phyloP scores from a whole-genome alignment of 2,888 invertebrate species.

The Andrena praecox region DNA sequence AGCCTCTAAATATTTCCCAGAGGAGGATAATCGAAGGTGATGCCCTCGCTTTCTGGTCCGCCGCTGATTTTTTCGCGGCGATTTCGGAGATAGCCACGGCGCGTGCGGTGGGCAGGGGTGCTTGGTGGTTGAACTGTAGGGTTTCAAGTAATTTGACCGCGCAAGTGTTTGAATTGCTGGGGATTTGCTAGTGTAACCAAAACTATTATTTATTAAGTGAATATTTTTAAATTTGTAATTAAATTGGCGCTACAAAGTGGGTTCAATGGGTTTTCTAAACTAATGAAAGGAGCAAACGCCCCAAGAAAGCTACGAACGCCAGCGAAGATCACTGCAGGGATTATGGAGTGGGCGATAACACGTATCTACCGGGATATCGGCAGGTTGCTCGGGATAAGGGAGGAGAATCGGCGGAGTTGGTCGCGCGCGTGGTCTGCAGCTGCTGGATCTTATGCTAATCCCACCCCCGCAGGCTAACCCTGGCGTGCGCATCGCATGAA shows the following conservation, averaged over 20 bases:
- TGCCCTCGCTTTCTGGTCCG: not conserved
- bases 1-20: slow-evolving; percentile 48
- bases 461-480: slow-evolving; percentile 78
- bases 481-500: slow-evolving; percentile 76
- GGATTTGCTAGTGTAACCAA: too few species aligned
- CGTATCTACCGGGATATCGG: slow-evolving; percentile 9
- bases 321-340: not conserved
- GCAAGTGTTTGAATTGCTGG: too few species aligned
- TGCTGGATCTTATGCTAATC: slow-evolving; percentile 83
- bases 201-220: too few species aligned
- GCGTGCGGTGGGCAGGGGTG: not conserved
- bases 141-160: too few species aligned
- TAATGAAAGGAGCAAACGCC: too few species aligned
- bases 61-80: slow-evolving; percentile 1
- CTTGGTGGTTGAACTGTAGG: not conserved
- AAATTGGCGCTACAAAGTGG: too few species aligned
- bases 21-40: slow-evolving; percentile 29
- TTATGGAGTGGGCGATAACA: not conserved
- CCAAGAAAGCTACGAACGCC: not conserved
- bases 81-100: not conserved
- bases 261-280: too few species aligned
- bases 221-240: too few species aligned
- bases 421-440: slow-evolving; percentile 75
- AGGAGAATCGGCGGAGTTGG: slow-evolving; percentile 33
- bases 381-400: slow-evolving; percentile 35